Conservation (phyloP, 2,113 vertebrate species). For the Butastur rufipennis region DNA sequence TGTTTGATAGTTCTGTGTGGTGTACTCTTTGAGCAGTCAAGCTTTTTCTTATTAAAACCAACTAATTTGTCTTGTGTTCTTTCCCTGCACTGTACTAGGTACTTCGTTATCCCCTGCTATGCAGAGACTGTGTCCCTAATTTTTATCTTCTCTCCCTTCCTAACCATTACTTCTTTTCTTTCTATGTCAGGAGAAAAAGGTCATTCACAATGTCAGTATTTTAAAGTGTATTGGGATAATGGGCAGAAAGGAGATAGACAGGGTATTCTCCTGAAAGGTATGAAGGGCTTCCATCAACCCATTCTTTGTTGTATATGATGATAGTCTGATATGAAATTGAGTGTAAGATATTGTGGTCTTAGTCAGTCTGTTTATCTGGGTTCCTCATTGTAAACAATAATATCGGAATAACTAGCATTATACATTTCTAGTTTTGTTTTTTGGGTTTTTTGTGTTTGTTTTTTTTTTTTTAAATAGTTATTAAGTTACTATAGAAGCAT, state of each 20-base stretch:
- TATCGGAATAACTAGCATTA: not conserved
- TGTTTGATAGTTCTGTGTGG: not conserved
- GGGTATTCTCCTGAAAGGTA: conserved; percentile 65
- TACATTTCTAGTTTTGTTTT: not conserved
- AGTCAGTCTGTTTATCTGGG: not conserved
- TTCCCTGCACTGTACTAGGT: conserved; percentile 16
- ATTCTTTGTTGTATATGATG: conserved; percentile 48
- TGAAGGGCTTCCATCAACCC: conserved; percentile 52
- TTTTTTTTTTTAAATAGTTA: not conserved
- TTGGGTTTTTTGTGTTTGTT: not conserved
- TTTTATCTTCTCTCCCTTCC: conserved; percentile 52
- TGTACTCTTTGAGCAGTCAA: not conserved
- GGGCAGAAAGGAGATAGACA: conserved; percentile 66
- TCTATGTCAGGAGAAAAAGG: conserved; percentile 63
- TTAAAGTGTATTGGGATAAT: conserved; percentile 64
- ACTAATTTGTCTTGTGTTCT: conserved; percentile 23
- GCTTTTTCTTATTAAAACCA: not conserved
- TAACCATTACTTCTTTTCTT: conserved; percentile 63
- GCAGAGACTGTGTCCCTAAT: conserved; percentile 41
- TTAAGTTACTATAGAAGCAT: not conserved
- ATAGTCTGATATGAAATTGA: conserved; percentile 21
- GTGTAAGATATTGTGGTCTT: not conserved
- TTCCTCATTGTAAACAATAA: not conserved
- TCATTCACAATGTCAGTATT: conserved; percentile 67
- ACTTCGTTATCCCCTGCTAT: conserved; percentile 2